Evolutionary conservation across 2,888 invertebrate genomes (phyloP).

Genomic region (Andrena praecox): DNA sequence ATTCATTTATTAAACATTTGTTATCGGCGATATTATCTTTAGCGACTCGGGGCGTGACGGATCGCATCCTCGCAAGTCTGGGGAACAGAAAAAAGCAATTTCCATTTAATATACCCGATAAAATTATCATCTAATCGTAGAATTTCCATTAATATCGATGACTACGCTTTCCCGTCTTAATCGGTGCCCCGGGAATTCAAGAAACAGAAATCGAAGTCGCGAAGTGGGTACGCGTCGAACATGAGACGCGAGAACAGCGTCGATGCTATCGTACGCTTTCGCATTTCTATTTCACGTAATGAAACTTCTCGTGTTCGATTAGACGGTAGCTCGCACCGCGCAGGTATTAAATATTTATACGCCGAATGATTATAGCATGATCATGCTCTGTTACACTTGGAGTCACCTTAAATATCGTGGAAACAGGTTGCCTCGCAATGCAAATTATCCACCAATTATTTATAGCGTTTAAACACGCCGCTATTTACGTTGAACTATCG

Average conservation of each 20-base stretch:
- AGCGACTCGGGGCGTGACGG: neutral
- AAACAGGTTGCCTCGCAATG: neutral
- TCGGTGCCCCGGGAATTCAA: neutral
- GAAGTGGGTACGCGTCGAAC: neutral
- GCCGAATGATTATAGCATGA: neutral
- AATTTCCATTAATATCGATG: neutral
- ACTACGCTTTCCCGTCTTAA: neutral
- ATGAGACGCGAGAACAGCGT: no score
- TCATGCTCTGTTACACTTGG: neutral
- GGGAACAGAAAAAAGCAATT: neutral
- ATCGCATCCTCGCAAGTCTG: neutral
- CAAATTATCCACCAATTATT: neutral
- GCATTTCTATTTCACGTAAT: no score
- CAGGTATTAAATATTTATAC: neutral
- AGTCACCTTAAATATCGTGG: neutral
- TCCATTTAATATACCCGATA: neutral
- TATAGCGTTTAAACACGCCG: neutral
- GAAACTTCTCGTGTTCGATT: no score
- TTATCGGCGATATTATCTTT: slow-evolving; percentile 23
- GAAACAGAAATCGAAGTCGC: neutral
- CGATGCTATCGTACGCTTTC: neutral
- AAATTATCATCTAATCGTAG: neutral
- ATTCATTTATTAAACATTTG: neutral
- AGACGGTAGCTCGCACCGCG: neutral
- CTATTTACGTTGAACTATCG: neutral